Base-by-base conservation (phyloP, 2,888 invertebrate genomes). In the Leptinotarsa haldemani region DNA sequence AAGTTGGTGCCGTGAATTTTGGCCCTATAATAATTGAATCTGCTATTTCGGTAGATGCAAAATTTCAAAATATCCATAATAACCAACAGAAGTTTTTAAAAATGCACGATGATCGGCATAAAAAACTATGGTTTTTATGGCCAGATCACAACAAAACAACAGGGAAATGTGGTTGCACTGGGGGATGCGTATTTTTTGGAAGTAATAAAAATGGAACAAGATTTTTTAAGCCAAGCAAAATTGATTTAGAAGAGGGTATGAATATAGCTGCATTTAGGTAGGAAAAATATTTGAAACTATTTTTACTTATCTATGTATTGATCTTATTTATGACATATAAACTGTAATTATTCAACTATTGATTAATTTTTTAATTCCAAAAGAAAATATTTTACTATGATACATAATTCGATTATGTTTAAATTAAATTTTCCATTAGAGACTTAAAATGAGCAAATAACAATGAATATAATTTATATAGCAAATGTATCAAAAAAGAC, bases 91-190 rank as follows among this genome's bases (percentile, higher is more conserved):
- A 94, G 80, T 93, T 95, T 85, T 86, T 96, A 61, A 93, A 93
- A 83, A 90, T 92, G 65, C 95, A 96, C 82, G 99, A 99, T 87
- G 93, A 93, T 25, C 92, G 93, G 80, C 93, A 93, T 0, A 95
- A 95, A 84, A 91, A 97, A 73, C 88, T 99, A 50, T 97, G 97
- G 96, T 99, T 99, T 85, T 88, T 99, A 40, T 99, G 98, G 98
- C 93, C 95, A 0, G 93, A 94, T 80, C 86, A 87, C 64, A 92
- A 92, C 79, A 89, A 90, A 73, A 89, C 91, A 0, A 79, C 84
- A 22, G 88, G 88, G 46, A 95, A 94, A 80, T 99, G 99, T 86
- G 99, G 98, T 0, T 99, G 99, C 86, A 94, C 95, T 47, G 99
- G 99, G 3, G 98, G 98, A 0, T 98, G 97, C 84, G 90, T 91